Percentiles rank a stretch among this genome's conserved stretches.
Evolutionary conservation across 2,888 invertebrate species (phyloP).

Genomic region (Scaptodrosophila latifasciaeformis): DNA sequence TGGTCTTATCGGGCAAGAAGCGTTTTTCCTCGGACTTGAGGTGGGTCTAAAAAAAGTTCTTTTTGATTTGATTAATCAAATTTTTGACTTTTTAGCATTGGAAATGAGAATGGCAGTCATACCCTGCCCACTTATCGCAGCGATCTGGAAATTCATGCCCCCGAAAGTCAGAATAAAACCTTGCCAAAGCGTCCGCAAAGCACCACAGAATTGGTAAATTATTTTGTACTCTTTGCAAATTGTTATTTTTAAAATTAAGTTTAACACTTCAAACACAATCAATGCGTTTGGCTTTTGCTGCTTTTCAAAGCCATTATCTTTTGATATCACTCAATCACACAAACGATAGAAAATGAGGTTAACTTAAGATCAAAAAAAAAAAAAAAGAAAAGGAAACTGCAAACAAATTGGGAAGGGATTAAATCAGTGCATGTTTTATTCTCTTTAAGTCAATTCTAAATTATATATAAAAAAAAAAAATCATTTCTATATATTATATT

Average conservation of each 20-base stretch:
- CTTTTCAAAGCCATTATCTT: conserved; percentile 33
- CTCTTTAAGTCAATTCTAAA: conserved; percentile 22
- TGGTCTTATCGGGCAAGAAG: conserved; percentile 73
- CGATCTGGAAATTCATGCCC: conserved; percentile 80
- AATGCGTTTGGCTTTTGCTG: conserved; percentile 18
- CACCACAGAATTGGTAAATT: conserved; percentile 74
- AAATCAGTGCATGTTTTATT: conserved; percentile 33
- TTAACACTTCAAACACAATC: not conserved
- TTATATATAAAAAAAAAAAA: conserved; percentile 7
- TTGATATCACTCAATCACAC: no score
- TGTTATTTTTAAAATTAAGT: not conserved
- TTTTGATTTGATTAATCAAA: not conserved
- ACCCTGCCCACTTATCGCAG: conserved; percentile 78
- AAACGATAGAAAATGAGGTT: no score
- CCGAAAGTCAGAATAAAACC: conserved; percentile 77
- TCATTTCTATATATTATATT: conserved; percentile 8
- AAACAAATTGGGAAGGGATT: not conserved
- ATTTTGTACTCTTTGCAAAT: conserved; percentile 10
- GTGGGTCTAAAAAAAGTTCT: conserved; percentile 34
- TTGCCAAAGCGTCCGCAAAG: conserved; percentile 74
- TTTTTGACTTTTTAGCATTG: conserved; percentile 57
- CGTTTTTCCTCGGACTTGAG: conserved; percentile 75
- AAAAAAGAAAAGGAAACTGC: conserved; percentile 2
- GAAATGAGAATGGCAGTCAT: conserved; percentile 69
- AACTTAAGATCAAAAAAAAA: no score